Evolutionary conservation across 2,888 invertebrate species (phyloP).

Genomic region (Apotomis capreana): DNA sequence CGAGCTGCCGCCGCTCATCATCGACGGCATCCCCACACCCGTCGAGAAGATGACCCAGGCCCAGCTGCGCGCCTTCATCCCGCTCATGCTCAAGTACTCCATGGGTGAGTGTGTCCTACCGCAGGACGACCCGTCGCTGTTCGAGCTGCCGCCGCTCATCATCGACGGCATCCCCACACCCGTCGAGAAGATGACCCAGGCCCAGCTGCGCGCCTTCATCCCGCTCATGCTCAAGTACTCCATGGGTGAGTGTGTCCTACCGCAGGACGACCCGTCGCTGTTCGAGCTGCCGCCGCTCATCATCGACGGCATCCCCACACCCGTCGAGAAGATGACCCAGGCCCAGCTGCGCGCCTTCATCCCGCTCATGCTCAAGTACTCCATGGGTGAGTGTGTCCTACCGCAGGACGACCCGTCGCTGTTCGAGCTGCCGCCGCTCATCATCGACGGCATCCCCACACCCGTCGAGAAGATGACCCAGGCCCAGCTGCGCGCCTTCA

Average conservation of each 20-base stretch:
- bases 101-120: slow-evolving; percentile 84
- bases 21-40: slow-evolving; percentile 98
- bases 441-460: slow-evolving; percentile 98
- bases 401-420: slow-evolving; percentile 62
- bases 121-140: no score
- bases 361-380: slow-evolving; percentile 98
- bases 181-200: slow-evolving; percentile 98
- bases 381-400: slow-evolving; percentile 87
- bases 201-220: slow-evolving; percentile 97
- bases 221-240: slow-evolving; percentile 99
- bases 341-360: slow-evolving; percentile 98
- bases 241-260: slow-evolving; percentile 85
- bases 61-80: slow-evolving; percentile 97
- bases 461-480: slow-evolving; percentile 99
- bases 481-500: slow-evolving; percentile 97
- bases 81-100: slow-evolving; percentile 98
- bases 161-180: slow-evolving; percentile 94
- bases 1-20: slow-evolving; percentile 55
- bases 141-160: slow-evolving; percentile 73
- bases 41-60: slow-evolving; percentile 98
- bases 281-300: slow-evolving; percentile 98
- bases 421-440: slow-evolving; percentile 97
- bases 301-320: slow-evolving; percentile 98
- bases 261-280: slow-evolving; percentile 93
- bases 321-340: slow-evolving; percentile 99